phyloP scores from a whole-genome alignment of 1,140 invertebrate genomes.

The Drosophila micromelanica region DNA sequence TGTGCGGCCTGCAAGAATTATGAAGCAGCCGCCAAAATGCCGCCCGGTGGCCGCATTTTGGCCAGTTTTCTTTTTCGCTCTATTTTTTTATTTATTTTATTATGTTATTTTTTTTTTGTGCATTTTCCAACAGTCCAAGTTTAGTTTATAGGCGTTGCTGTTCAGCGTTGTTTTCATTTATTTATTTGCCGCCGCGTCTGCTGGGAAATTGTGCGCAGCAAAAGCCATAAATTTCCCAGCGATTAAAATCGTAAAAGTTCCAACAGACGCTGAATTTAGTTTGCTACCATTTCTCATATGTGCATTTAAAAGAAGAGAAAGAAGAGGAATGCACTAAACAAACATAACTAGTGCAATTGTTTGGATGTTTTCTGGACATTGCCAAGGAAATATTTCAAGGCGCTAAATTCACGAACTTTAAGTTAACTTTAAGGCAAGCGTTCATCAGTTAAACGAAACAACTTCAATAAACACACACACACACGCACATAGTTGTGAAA shows the following conservation, averaged over 20 bases:
- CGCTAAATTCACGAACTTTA: no score
- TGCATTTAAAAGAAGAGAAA: background rate
- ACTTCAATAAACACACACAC: background rate
- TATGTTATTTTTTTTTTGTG: background rate
- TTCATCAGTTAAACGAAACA: background rate
- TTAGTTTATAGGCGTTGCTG: conserved; percentile 64
- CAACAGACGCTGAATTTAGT: conserved; percentile 30
- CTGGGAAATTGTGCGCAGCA: conserved; percentile 61
- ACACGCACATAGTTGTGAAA: background rate
- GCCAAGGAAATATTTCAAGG: no score
- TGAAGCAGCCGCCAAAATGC: conserved; percentile 13
- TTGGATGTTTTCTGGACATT: no score
- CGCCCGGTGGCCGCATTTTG: conserved; percentile 2
- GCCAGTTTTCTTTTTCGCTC: background rate
- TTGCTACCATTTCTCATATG: conserved; percentile 11
- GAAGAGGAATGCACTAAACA: no score
- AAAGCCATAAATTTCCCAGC: conserved; percentile 71
- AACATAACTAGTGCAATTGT: no score
- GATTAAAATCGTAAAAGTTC: conserved; percentile 81
- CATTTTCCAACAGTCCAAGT: conserved; percentile 16
- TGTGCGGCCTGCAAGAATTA: conserved; percentile 28
- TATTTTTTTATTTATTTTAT: no score
- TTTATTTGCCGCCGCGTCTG: conserved; percentile 59
- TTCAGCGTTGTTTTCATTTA: conserved; percentile 62
- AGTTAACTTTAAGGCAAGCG: background rate